Evolutionary conservation across 2,113 vertebrate genomes (phyloP), one percentile per base, ranked within the genome.

Genomic region (Glareola pratincola): DNA sequence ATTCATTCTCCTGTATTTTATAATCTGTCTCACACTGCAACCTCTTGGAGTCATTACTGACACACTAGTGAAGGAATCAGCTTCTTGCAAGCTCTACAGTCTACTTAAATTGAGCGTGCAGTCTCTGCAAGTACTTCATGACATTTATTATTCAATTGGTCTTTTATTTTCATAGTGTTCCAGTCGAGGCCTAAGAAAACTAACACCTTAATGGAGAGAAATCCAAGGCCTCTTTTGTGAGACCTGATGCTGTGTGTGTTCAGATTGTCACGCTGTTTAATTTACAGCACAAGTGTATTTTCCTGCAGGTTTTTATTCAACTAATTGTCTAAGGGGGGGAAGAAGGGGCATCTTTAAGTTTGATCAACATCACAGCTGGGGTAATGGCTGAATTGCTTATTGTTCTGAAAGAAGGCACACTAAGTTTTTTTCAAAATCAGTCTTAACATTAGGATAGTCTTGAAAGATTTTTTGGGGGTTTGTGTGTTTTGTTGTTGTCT

Each of bases 181-280:
- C 2, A 20, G 18, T 51, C 0, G 1, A 72, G 45, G 39, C 39
- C 23, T 66, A 39, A 76, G 63, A 54, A 74, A 57, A 51, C 21
- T 14, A 21, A 34, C 20, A 34, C 39, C 27, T 36, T 43, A 15
- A 6, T 6, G 34, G 29, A 39, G 39, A 83, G 62, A 36, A 73
- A 12, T 71, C 7, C 16, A 10, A 5, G 23, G 51, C 16, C 15
- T 75, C 23, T 59, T 72, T 10, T 53, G 16, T 85, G 57, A 39
- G 10, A 8, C 27, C 11, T 41, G 34, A 17, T 45, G n/a, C 59
- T 72, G 11, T 75, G 22, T 0, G 0, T 76, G 62, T 67, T 24
- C 43, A 36, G 22, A 2, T 27, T 14, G 36, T 51, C 2, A 2
- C 6, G 8, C 43, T 78, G 17, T 36, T 68, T 13, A 9, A 34